Percentiles rank a stretch among this genome's conserved stretches.
phyloP scores from a whole-genome alignment of 23 tunicate species.

The Aplidium turbinatum region DNA sequence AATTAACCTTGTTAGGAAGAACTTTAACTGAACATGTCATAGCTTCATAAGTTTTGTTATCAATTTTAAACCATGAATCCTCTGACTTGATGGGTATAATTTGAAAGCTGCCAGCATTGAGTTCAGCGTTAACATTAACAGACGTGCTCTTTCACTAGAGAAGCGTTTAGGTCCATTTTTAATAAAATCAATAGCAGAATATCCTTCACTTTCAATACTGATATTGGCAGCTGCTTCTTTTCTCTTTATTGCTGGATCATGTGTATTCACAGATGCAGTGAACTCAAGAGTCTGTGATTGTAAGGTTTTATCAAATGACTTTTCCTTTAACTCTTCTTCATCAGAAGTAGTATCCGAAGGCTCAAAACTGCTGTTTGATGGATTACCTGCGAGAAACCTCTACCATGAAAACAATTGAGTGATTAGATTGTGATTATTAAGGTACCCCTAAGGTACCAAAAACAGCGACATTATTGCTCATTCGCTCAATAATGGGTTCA shows the following conservation, averaged over 20 bases:
- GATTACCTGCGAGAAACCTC: neutral
- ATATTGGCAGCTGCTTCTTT: slow-evolving; percentile 37
- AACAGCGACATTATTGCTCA: neutral
- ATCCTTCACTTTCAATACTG: slow-evolving; percentile 16
- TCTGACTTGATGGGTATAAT: slow-evolving; percentile 30
- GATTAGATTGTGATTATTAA: neutral
- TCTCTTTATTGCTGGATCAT: slow-evolving; percentile 3
- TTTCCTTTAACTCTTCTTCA: neutral
- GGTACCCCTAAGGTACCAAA: too few relatives aligned
- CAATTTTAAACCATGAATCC: slow-evolving; percentile 63
- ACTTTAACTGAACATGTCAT: slow-evolving; percentile 58
- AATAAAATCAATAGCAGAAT: slow-evolving; percentile 42
- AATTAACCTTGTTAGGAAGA: slow-evolving; percentile 57
- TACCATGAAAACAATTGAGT: slow-evolving; percentile 1
- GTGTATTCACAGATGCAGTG: slow-evolving; percentile 54
- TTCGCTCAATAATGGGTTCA: neutral
- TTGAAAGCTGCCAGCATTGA: slow-evolving; percentile 39
- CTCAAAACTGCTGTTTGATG: neutral
- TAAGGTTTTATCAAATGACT: neutral
- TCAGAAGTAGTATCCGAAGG: neutral
- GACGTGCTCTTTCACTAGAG: slow-evolving; percentile 24
- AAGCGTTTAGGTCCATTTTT: slow-evolving; percentile 37
- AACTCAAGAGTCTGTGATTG: slow-evolving; percentile 56
- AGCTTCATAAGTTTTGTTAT: slow-evolving; percentile 85
- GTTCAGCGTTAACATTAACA: slow-evolving; percentile 13